phyloP scores from a whole-genome alignment of 1,140 invertebrate species.

The Magallana angulata region DNA sequence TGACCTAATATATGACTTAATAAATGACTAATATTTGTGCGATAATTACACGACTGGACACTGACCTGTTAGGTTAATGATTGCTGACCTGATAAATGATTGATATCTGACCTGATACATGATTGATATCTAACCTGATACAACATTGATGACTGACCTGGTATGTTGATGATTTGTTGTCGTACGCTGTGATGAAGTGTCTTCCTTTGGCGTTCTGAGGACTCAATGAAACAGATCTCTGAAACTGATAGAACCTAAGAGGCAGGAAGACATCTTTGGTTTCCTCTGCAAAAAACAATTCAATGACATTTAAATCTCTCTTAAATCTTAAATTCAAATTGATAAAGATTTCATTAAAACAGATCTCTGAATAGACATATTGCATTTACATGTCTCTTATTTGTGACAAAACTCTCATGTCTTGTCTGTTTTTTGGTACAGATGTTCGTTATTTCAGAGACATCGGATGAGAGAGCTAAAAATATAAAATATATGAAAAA shows the following conservation, averaged over 20 bases:
- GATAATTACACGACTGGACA: no score
- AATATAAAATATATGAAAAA: not conserved
- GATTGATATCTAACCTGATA: no score
- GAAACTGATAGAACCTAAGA: conserved; percentile 68
- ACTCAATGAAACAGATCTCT: conserved; percentile 73
- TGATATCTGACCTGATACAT: no score
- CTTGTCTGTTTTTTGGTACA: not conserved
- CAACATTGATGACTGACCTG: conserved; percentile 65
- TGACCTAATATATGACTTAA: no score
- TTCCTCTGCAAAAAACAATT: conserved; percentile 58
- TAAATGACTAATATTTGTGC: no score
- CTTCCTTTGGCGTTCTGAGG: conserved; percentile 78
- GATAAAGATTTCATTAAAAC: not conserved
- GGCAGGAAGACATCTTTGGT: conserved; percentile 63
- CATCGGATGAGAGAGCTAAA: not conserved
- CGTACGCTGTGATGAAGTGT: conserved; percentile 79
- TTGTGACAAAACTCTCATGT: not conserved
- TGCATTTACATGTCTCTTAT: not conserved
- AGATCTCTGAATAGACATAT: conserved; percentile 64
- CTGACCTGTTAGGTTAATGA: no score
- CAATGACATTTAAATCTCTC: not conserved
- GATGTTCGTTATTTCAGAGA: not conserved
- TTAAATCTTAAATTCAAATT: not conserved
- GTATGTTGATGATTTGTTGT: conserved; percentile 75
- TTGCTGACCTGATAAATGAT: no score